A percentile compares a stretch with the other conserved stretches of the same genome.
Evolutionary conservation across 2,113 vertebrate species (phyloP).

Genomic region (Lepisosteus oculatus): DNA sequence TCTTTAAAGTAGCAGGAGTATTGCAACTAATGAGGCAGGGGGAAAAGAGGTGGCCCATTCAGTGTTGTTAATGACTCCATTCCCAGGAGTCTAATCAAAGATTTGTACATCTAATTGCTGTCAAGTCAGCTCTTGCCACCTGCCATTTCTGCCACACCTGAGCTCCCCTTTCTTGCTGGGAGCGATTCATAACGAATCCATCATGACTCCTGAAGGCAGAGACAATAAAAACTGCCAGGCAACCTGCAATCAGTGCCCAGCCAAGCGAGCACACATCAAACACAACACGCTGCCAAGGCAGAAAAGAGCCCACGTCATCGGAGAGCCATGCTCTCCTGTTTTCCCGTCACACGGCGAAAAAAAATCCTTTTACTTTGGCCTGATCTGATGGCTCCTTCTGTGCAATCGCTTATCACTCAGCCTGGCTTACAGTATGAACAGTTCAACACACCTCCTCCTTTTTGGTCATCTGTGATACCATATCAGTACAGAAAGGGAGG

Average conservation of each 20-base stretch:
- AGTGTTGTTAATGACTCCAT: constrained; percentile 78
- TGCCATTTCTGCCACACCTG: constrained; percentile 80
- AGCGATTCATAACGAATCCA: constrained; percentile 70
- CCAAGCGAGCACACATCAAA: constrained; percentile 18
- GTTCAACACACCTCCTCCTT: too few species aligned
- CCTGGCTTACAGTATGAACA: too few species aligned
- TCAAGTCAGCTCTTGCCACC: constrained; percentile 87
- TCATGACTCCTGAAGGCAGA: constrained; percentile 67
- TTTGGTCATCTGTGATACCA: too few species aligned
- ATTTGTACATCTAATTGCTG: constrained; percentile 92
- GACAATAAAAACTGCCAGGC: constrained; percentile 78
- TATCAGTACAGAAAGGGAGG: too few species aligned
- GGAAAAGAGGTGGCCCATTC: constrained; percentile 72
- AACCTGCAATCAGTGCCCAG: constrained; percentile 66
- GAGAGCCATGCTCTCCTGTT: too few species aligned
- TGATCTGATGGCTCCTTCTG: too few species aligned
- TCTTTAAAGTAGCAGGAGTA: constrained; percentile 65
- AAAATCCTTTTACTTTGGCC: too few species aligned
- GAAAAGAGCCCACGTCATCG: too few species aligned
- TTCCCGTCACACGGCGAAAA: too few species aligned
- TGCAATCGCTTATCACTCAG: too few species aligned
- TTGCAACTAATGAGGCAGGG: constrained; percentile 69
- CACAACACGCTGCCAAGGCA: too few species aligned
- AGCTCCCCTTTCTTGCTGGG: constrained; percentile 58
- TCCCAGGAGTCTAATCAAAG: constrained; percentile 86